Evolutionary conservation across 2,113 vertebrate species (phyloP).

Genomic region (Nothocercus julius): DNA sequence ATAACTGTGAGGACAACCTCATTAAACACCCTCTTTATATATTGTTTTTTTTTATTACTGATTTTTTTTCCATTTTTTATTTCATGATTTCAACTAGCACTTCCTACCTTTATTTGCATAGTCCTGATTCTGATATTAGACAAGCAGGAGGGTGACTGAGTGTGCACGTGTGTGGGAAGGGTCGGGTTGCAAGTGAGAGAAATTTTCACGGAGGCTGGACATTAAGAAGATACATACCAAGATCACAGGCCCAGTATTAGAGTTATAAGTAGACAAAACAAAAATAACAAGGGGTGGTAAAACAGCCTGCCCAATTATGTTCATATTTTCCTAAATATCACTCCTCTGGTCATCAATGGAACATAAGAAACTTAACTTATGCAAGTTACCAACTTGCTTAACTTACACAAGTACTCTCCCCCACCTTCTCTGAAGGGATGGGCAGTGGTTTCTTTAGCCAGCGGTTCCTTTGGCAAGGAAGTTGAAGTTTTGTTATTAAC

Average conservation of each 20-base stretch:
- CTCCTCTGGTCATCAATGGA: background rate
- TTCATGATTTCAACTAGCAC: background rate
- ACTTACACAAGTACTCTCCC: background rate
- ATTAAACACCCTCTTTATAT: background rate
- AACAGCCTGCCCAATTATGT: background rate
- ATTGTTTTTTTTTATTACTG: background rate
- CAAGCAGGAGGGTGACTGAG: background rate
- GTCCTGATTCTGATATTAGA: background rate
- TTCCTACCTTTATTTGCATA: background rate
- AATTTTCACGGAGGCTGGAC: background rate
- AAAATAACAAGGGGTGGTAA: background rate
- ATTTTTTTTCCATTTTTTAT: background rate
- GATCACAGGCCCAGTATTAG: background rate
- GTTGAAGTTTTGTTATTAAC: background rate
- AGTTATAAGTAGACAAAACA: background rate
- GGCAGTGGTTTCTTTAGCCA: background rate
- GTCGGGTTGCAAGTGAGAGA: background rate
- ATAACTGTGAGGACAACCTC: background rate
- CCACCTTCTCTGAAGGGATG: background rate
- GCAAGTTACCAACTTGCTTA: background rate
- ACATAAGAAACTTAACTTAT: background rate
- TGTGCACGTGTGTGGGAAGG: background rate
- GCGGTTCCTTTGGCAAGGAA: background rate
- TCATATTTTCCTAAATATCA: background rate
- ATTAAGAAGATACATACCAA: background rate